phyloP scores from a whole-genome alignment of 2,888 invertebrate genomes.

The Teleiodes luculella region DNA sequence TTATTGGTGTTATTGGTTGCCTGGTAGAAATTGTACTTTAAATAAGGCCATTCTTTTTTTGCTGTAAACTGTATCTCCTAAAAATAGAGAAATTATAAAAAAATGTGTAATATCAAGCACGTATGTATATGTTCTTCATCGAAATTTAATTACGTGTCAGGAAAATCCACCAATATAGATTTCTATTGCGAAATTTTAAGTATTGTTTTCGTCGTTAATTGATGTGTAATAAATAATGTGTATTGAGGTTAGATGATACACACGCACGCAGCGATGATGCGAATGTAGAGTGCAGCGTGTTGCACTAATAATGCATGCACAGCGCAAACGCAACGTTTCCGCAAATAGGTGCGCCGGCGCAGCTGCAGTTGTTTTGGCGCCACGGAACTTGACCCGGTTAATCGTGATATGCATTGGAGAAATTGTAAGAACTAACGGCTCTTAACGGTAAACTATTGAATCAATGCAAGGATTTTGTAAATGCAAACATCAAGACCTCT shows the following conservation, averaged over 20 bases:
- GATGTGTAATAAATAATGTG: conserved; percentile 1
- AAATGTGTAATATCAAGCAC: too few relatives aligned
- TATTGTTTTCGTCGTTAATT: conserved; percentile 2
- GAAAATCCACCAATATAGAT: too few relatives aligned
- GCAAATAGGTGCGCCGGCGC: conserved; percentile 60
- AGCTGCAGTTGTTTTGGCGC: conserved; percentile 47
- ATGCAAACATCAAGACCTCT: too few relatives aligned
- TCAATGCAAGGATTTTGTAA: too few relatives aligned
- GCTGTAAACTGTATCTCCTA: too few relatives aligned
- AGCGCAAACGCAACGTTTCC: conserved; percentile 37
- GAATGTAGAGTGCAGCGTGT: conserved; percentile 14
- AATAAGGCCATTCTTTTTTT: too few relatives aligned
- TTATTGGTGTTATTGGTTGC: too few relatives aligned
- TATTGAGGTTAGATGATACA: conserved; percentile 32
- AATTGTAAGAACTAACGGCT: not conserved
- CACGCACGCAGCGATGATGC: not conserved
- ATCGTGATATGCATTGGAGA: not conserved
- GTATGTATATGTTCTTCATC: too few relatives aligned
- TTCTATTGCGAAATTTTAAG: not conserved
- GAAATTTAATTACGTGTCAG: not conserved
- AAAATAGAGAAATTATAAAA: too few relatives aligned
- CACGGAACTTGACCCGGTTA: conserved; percentile 19
- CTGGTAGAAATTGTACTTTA: too few relatives aligned
- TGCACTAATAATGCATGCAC: conserved; percentile 27
- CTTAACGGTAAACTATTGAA: too few relatives aligned